Evolutionary conservation across 1,140 invertebrate genomes (phyloP).

Genomic region (Paraescarpia echinospica): DNA sequence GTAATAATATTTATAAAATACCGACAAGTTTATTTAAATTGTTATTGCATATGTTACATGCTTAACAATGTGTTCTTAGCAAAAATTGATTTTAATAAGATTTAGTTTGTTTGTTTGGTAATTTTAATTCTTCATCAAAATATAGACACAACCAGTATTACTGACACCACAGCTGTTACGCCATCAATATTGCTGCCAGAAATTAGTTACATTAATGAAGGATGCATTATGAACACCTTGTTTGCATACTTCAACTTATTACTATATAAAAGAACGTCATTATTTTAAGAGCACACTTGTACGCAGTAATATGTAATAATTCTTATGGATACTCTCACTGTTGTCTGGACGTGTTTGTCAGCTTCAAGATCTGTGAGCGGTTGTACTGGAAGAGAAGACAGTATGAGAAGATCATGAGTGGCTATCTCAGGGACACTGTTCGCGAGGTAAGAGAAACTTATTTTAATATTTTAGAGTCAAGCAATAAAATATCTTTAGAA

Average conservation of each 20-base stretch:
- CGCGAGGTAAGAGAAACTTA: conserved; percentile 51
- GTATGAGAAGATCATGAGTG: conserved; percentile 64
- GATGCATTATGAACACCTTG: too few relatives aligned
- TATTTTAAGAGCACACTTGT: too few relatives aligned
- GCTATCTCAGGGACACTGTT: conserved; percentile 64
- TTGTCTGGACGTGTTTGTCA: conserved; percentile 42
- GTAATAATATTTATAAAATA: neutral
- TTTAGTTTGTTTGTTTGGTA: neutral
- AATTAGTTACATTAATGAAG: too few relatives aligned
- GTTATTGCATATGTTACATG: neutral
- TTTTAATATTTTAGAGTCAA: neutral
- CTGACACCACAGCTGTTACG: neutral
- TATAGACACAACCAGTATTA: neutral
- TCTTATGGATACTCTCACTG: neutral
- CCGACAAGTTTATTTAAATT: neutral
- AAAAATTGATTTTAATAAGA: neutral
- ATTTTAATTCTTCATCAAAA: neutral
- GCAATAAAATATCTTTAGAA: neutral
- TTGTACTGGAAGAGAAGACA: conserved; percentile 64
- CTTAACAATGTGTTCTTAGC: neutral
- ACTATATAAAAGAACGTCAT: too few relatives aligned
- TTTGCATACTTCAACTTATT: too few relatives aligned
- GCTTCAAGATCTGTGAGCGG: conserved; percentile 68
- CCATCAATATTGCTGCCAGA: too few relatives aligned
- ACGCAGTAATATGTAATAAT: too few relatives aligned